phyloP scores from a whole-genome alignment of 1,140 invertebrate genomes.

The Rhagoletis zephyria region DNA sequence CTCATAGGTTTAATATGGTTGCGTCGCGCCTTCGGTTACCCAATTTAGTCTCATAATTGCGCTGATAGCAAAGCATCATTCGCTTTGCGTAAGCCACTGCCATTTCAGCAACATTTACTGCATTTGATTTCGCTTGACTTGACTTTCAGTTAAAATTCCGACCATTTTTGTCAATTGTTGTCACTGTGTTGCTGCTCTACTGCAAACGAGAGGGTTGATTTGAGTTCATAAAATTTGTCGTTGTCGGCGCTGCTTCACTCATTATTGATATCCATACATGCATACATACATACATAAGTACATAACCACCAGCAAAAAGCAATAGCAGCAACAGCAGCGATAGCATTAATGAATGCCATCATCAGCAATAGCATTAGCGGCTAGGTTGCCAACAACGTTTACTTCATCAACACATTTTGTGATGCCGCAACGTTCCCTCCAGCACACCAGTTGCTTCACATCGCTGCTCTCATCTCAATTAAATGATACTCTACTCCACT shows the following conservation, averaged over 20 bases:
- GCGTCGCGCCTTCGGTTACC: constrained; percentile 37
- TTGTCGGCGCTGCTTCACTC: background rate
- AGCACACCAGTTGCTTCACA: constrained; percentile 14
- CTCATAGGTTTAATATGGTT: too few species aligned
- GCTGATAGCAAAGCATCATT: constrained; percentile 1
- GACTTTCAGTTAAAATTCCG: constrained; percentile 49
- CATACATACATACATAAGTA: too few species aligned
- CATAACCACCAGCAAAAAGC: constrained; percentile 1
- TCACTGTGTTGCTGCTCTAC: background rate
- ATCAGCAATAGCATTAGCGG: constrained; percentile 24
- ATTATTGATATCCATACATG: background rate
- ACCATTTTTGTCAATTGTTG: constrained; percentile 34
- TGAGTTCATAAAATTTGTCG: constrained; percentile 38
- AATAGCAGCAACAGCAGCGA: background rate
- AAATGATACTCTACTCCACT: constrained; percentile 41
- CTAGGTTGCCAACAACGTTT: background rate
- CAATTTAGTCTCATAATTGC: constrained; percentile 43
- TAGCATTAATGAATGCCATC: background rate
- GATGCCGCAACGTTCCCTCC: background rate
- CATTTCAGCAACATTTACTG: constrained; percentile 43
- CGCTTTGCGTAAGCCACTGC: constrained; percentile 8
- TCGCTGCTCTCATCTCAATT: constrained; percentile 29
- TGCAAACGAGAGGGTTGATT: constrained; percentile 46
- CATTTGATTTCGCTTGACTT: constrained; percentile 49
- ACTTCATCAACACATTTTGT: constrained; percentile 31